phyloP scores from a whole-genome alignment of 2,113 vertebrate species.

The Dicentrarchus labrax region DNA sequence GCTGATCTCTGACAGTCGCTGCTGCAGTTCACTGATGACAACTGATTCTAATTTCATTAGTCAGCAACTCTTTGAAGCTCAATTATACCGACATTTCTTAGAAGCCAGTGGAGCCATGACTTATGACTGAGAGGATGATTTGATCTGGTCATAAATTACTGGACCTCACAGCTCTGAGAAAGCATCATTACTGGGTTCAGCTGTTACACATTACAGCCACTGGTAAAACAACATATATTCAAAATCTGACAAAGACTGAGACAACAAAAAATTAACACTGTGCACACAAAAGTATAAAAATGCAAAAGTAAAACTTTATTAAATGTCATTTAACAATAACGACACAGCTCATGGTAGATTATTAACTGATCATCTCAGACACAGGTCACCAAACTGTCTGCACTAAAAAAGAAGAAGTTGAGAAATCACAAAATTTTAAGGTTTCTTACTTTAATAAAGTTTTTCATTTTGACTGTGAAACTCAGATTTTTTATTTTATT shows the following conservation, averaged over 20 bases:
- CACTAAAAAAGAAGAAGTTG: no score
- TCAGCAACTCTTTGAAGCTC: constrained; percentile 2
- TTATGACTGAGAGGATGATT: background rate
- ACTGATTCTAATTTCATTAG: background rate
- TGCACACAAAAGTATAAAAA: no score
- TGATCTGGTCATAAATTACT: background rate
- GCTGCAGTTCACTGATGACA: constrained; percentile 6
- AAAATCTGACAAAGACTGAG: background rate
- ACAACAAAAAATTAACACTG: background rate
- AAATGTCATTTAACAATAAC: background rate
- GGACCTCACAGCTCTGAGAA: background rate
- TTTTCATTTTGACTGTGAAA: no score
- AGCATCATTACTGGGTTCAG: background rate
- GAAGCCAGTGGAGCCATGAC: background rate
- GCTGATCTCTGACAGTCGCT: background rate
- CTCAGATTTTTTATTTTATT: no score
- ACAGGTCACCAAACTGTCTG: no score
- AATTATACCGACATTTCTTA: background rate
- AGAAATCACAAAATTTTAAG: no score
- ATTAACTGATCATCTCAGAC: no score
- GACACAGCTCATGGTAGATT: no score
- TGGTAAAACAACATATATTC: background rate
- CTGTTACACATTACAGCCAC: background rate
- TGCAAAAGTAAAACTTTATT: no score
- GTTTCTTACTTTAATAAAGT: no score